Conservation (phyloP, 2,797 vertebrate species). For the Loris lydekkerianus region DNA sequence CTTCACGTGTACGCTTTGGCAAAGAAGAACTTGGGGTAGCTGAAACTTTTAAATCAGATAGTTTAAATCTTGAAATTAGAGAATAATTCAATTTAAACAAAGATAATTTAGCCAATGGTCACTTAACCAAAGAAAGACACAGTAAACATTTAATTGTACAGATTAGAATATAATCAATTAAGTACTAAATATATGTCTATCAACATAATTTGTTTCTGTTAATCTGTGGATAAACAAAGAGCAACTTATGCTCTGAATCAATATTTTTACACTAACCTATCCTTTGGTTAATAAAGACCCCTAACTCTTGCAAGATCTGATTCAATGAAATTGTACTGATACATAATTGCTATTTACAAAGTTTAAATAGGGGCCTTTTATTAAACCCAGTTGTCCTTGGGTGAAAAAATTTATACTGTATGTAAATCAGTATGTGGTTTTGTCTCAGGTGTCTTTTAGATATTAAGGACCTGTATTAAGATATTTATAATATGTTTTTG, state of each 20-base stretch:
- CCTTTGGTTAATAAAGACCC: neutral
- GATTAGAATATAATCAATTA: neutral
- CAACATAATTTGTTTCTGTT: neutral
- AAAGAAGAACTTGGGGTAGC: constrained; percentile 94
- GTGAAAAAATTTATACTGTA: neutral
- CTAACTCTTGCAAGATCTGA: neutral
- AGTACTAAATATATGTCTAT: neutral
- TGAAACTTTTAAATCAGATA: constrained; percentile 91
- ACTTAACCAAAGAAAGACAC: constrained; percentile 10
- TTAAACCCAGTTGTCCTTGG: neutral
- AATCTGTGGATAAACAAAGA: constrained; percentile 1
- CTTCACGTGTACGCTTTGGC: constrained; percentile 96
- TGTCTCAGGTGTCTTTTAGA: neutral
- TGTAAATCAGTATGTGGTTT: neutral
- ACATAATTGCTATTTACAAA: neutral
- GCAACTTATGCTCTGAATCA: neutral
- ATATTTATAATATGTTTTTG: neutral
- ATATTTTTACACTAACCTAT: neutral
- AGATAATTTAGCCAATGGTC: neutral
- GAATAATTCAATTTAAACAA: neutral
- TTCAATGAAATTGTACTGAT: neutral
- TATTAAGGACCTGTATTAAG: neutral
- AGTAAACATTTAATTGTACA: neutral
- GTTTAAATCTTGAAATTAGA: constrained; percentile 52
- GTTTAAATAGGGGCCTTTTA: neutral